Evolutionary conservation across 1,140 invertebrate species (phyloP), one percentile per base, ranked within the genome.

Genomic region (Melitaea cinxia): DNA sequence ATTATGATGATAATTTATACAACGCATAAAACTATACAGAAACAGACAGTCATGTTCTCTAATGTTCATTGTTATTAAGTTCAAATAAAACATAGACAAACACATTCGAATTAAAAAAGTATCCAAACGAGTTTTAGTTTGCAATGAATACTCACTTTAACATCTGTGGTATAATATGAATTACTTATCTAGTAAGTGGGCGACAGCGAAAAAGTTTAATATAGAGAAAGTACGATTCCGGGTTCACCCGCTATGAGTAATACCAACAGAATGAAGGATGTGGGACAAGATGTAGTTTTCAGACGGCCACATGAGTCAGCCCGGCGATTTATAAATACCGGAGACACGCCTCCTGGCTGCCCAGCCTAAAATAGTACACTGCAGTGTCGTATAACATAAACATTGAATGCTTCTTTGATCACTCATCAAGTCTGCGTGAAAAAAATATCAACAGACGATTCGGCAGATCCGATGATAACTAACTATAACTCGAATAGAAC

Each of bases 301-400:
- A 87, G 84, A 86, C 86, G 77, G 73, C 73, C 76, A 73, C 70
- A 76, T 89, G 86, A 88, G 60, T 89, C 86, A 89, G 75, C 74
- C 75, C 62, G 72, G 71, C 73, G 74, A 73, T 77, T 79, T 89
- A 87, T 89, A 81, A 82, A 89, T 87, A 87, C 75, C 82, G 79
- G 82, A 85, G 86, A 86, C 86, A 89, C 84, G 84, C 86, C 86
- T 89, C 79, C 83, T 82, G 80, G 83, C 80, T 75, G 74, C 74
- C 75, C 81, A 73, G 74, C 70, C 84, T 75, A 82, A 88, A 89
- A 88, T 88, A 88, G 80, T 78, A 62, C 74, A 74, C 53, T 68
- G 67, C 78, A 80, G 83, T 83, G 79, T 87, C 84, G 82, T 83
- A 79, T 85, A 83, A 82, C 83, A 78, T 78, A 73, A 73, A 75